Base-by-base conservation (phyloP, 2,888 invertebrate genomes). In the Conus canariensis region DNA sequence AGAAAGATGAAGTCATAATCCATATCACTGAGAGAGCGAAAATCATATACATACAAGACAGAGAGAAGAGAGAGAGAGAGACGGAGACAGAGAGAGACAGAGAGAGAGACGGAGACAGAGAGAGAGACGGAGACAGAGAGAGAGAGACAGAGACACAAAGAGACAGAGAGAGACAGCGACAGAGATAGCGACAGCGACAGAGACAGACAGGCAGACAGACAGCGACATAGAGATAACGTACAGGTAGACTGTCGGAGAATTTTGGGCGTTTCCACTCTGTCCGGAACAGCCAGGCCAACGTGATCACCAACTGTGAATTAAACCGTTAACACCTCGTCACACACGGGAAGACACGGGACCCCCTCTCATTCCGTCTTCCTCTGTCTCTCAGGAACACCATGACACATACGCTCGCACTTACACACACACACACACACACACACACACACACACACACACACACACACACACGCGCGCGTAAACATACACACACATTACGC, bases 121-220 rank as follows among this genome's bases (percentile, higher is more conserved):
- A 45, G 45, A 45, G 45, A 45, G 45, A 64, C 6, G 6, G 83
- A 83, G 83, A 30, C 56, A 56, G 58, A 85, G 45, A 45, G 45
- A 64, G 60, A 14, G 10, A 64, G 16, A 30, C 30, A 64, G 60
- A 7, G 60, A 64, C n/a, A n/a, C n/a, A n/a, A n/a, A n/a, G n/a
- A n/a, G n/a, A n/a, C n/a, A n/a, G n/a, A n/a, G n/a, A 87, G 87
- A 87, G 87, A 87, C 70, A 87, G 45, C 30, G 45, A 87, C 12
- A 70, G 87, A 67, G 25, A 87, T 70, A 87, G 70, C 70, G 87
- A 70, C 6, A 70, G 70, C 56, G 70, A 70, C n/a, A 25, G 87
- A 70, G 70, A 70, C 45, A 87, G 77, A 77, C 14, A 70, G 70
- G 7, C 19, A 6, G 70, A 70, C 19, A 70, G 70, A 70, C 19